phyloP scores from a whole-genome alignment of 1,140 invertebrate species.

The Zaprionus gabonicus region DNA sequence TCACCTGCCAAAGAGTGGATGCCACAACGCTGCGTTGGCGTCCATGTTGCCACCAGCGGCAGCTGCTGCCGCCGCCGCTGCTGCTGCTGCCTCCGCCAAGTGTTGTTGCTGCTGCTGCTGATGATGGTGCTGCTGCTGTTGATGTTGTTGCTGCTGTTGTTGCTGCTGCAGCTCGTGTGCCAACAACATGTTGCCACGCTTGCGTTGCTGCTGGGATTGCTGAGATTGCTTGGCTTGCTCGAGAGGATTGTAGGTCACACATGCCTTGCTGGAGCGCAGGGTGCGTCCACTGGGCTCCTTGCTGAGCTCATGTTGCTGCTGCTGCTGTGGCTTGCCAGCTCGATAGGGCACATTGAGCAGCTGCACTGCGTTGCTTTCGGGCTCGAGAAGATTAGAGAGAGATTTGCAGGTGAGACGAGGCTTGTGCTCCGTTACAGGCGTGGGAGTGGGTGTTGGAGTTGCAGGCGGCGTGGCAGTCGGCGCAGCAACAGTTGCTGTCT shows the following conservation, averaged over 20 bases:
- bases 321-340: too few relatives aligned
- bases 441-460: background rate
- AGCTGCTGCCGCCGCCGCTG: slow-evolving; percentile 49
- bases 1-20: slow-evolving; percentile 88
- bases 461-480: slow-evolving; percentile 20
- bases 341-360: slow-evolving; percentile 60
- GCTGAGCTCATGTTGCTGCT: slow-evolving; percentile 14
- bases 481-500: slow-evolving; percentile 20
- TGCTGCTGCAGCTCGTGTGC: slow-evolving; percentile 60
- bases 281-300: slow-evolving; percentile 61
- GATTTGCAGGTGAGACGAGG: slow-evolving; percentile 87
- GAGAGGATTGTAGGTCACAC: slow-evolving; percentile 65
- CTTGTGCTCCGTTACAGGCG: slow-evolving; percentile 82
- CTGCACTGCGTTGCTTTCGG: slow-evolving; percentile 75
- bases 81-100: slow-evolving; percentile 53
- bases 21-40: slow-evolving; percentile 87
- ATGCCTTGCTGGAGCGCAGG: slow-evolving; percentile 68
- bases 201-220: slow-evolving; percentile 46
- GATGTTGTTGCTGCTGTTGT: slow-evolving; percentile 57
- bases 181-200: slow-evolving; percentile 57
- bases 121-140: slow-evolving; percentile 47
- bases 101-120: slow-evolving; percentile 55
- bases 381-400: slow-evolving; percentile 86
- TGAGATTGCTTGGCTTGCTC: slow-evolving; percentile 59
- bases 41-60: slow-evolving; percentile 73